These are phyloP conservation scores for Drosophila nannoptera DNA, from an alignment of 1,140 invertebrate genomes.

Conservation along the genomic window DNA sequence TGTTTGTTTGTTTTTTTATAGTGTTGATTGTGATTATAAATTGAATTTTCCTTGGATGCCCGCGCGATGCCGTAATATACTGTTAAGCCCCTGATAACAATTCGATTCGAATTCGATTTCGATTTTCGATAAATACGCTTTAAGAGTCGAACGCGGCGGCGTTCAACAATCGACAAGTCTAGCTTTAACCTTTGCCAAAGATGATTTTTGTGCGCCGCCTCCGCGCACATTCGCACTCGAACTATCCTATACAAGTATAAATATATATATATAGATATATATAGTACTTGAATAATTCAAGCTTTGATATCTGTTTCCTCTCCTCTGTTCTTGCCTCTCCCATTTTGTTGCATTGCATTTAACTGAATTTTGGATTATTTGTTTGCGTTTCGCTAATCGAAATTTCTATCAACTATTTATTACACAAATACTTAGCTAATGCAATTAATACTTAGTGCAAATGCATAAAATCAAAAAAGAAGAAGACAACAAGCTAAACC, in stretches of 20 bases:
- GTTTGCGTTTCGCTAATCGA: constrained; percentile 42
- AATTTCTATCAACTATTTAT: constrained; percentile 54
- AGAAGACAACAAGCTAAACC: no score
- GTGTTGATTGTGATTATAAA: constrained; percentile 34
- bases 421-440: constrained; percentile 72
- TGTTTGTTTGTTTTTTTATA: not conserved
- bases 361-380: constrained; percentile 37
- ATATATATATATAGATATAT: constrained; percentile 6
- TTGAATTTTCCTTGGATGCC: constrained; percentile 9
- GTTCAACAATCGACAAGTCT: constrained; percentile 36
- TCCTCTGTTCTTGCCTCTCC: not conserved
- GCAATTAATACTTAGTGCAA: constrained; percentile 69
- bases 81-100: constrained; percentile 2
- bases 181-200: constrained; percentile 39
- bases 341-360: constrained; percentile 56
- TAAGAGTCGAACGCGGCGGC: constrained; percentile 7
- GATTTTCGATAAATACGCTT: constrained; percentile 28
- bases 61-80: not conserved
- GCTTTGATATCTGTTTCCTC: constrained; percentile 33
- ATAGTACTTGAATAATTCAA: constrained; percentile 34
- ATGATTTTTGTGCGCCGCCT: constrained; percentile 31
- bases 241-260: constrained; percentile 19
- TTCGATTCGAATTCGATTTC: constrained; percentile 5
- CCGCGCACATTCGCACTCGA: constrained; percentile 4
- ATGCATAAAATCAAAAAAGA: constrained; percentile 65